A percentile compares a stretch with the other conserved stretches of the same genome.
These are phyloP conservation scores for Clinocottus analis DNA, from an alignment of 2,113 vertebrate genomes.

Conservation along the genomic window DNA sequence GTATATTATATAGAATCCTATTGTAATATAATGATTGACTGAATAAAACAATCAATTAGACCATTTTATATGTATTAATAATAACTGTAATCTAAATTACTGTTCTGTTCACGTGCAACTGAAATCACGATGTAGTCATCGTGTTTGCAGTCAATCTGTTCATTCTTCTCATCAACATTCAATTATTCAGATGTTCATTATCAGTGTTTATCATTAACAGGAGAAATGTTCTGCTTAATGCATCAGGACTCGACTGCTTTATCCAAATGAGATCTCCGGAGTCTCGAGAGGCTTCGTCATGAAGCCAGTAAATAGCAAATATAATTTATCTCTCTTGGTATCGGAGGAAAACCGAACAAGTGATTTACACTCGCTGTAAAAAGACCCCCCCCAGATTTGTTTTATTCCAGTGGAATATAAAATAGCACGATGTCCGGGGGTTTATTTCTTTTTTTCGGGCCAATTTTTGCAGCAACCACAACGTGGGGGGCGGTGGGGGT, in stretches of 20 bases:
- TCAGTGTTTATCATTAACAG: not conserved
- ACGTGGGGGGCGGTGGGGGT: not conserved
- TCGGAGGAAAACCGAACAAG: not conserved
- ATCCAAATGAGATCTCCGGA: not conserved
- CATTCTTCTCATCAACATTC: no score
- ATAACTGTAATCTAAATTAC: no score
- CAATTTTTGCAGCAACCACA: constrained; percentile 5
- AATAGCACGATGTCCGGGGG: not conserved
- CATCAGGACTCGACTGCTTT: not conserved
- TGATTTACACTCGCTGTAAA: no score
- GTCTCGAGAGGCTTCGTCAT: not conserved
- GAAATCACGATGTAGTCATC: no score
- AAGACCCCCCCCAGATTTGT: not conserved
- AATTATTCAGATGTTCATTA: no score
- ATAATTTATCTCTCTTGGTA: not conserved
- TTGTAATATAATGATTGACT: no score
- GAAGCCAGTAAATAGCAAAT: not conserved
- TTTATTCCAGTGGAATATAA: constrained; percentile 5
- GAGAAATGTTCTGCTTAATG: not conserved
- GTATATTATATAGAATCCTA: no score
- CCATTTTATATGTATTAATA: no score
- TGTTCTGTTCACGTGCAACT: no score
- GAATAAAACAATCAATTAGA: no score
- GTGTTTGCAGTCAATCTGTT: no score
- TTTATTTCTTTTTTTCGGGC: constrained; percentile 16